Base-by-base conservation (phyloP, 2,113 vertebrate species). In the Callospermophilus lateralis region DNA sequence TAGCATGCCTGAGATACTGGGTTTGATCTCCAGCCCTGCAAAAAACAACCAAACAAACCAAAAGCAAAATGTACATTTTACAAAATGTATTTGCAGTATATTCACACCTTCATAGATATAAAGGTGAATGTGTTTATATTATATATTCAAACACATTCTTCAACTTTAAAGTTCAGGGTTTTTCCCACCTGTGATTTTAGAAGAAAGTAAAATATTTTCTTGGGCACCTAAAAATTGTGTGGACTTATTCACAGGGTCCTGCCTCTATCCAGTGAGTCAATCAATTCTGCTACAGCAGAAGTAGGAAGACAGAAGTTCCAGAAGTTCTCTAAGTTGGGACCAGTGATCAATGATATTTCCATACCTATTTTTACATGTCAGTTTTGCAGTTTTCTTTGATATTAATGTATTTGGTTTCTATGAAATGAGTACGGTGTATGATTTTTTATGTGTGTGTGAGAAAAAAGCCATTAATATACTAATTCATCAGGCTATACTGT, bases 361-460 rank as follows among this genome's bases (percentile, higher is more conserved):
- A 61, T 3, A 45, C 8, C 6, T 84, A 34, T 55, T n/a, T 51
- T 37, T 37, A 0, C 5, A 1, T 30, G 51, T 17, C 28, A 26
- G 32, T 24, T 65, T 61, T 19, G 34, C 8, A 24, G 28, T 89
- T 91, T 94, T 91, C 37, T 89, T 84, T 77, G 53, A 28, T 63
- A 65, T 10, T 11, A 83, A 37, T 16, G 22, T 11, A 34, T 34
- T 85, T n/a, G 6, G 22, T 6, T 42, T 39, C 26, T 77, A 6
- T 19, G 9, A 1, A 28, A 39, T 15, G 58, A 61, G 13, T 34
- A 19, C 0, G 12, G 3, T 53, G 8, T 73, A 24, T 7, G 24
- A 89, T 63, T 28, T 63, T 81, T n/a, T 63, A 67, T 93, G 45
- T 79, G 1, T n/a, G 37, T 79, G 1, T n/a, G n/a, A 28, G 45